A percentile compares a stretch with the other conserved stretches of the same genome.
phyloP scores from a whole-genome alignment of 2,113 vertebrate species.

The Nycticorax nycticorax region DNA sequence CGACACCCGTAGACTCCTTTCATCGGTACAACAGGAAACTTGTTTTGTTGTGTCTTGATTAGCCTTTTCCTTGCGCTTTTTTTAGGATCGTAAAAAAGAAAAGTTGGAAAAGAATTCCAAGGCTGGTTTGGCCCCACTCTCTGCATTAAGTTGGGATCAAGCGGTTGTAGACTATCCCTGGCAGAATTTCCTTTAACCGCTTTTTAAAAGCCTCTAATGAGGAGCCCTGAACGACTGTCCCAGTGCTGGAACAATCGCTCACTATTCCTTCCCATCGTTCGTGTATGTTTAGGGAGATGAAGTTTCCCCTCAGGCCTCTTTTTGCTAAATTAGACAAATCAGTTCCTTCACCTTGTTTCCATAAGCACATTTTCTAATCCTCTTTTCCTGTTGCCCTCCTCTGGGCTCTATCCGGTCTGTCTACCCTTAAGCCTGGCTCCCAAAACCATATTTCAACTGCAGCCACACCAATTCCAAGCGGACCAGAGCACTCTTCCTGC shows the following conservation, averaged over 20 bases:
- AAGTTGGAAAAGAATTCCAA: not conserved
- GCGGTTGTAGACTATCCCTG: not conserved
- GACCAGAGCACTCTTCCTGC: not conserved
- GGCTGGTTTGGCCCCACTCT: not conserved
- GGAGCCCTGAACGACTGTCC: not conserved
- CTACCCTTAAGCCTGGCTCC: not conserved
- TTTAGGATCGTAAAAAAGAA: not conserved
- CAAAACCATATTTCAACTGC: not conserved
- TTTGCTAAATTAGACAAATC: slow-evolving; percentile 36
- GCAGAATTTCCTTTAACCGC: not conserved
- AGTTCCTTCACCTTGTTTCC: slow-evolving; percentile 33
- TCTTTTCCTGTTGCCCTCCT: slow-evolving; percentile 28
- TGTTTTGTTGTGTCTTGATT: not conserved
- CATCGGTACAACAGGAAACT: not conserved
- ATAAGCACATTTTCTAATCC: not conserved
- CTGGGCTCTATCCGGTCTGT: not conserved
- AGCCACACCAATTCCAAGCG: not conserved
- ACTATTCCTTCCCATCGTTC: not conserved
- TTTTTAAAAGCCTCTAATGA: not conserved
- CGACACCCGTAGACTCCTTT: not conserved
- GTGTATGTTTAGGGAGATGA: not conserved
- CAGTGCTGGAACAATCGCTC: not conserved
- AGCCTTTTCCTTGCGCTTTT: not conserved
- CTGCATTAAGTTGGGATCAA: not conserved
- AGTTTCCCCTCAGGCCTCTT: slow-evolving; percentile 12